Evolutionary conservation across 2,113 vertebrate species (phyloP).

Genomic region (Budorcas taxicolor): DNA sequence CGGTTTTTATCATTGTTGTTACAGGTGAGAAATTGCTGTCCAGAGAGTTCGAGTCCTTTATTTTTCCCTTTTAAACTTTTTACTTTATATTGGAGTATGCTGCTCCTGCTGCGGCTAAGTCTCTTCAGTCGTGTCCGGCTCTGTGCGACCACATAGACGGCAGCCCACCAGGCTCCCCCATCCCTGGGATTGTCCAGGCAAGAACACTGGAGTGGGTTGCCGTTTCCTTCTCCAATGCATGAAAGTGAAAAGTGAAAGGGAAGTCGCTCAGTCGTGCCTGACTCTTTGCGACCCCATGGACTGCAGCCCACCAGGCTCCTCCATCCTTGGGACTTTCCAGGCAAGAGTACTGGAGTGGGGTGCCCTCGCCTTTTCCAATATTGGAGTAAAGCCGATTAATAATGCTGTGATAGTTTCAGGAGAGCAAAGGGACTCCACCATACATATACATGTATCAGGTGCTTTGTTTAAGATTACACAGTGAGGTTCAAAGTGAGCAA

Average conservation of each 20-base stretch:
- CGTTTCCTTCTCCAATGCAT: too few species aligned
- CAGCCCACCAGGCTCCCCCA: too few species aligned
- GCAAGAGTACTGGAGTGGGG: too few species aligned
- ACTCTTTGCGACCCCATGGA: too few species aligned
- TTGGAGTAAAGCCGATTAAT: not conserved
- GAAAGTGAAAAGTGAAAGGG: too few species aligned
- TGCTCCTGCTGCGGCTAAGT: too few species aligned
- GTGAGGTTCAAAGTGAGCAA: not conserved
- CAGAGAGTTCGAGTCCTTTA: not conserved
- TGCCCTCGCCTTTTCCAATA: too few species aligned
- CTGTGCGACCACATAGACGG: fast-evolving
- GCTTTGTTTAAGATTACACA: not conserved
- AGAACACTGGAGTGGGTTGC: too few species aligned
- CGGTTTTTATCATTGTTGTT: not conserved
- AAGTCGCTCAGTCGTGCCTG: fast-evolving
- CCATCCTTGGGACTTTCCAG: too few species aligned
- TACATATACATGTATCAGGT: not conserved
- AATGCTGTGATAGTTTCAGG: not conserved
- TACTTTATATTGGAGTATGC: not conserved
- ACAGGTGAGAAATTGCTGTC: not conserved
- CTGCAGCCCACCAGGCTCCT: too few species aligned
- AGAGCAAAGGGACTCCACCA: not conserved
- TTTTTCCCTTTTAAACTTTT: not conserved
- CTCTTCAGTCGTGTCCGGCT: fast-evolving
- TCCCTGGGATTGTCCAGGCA: too few species aligned